Base-by-base conservation (phyloP, 35 echinoderm and acorn worm species). In the Ophioderma brevispina region DNA sequence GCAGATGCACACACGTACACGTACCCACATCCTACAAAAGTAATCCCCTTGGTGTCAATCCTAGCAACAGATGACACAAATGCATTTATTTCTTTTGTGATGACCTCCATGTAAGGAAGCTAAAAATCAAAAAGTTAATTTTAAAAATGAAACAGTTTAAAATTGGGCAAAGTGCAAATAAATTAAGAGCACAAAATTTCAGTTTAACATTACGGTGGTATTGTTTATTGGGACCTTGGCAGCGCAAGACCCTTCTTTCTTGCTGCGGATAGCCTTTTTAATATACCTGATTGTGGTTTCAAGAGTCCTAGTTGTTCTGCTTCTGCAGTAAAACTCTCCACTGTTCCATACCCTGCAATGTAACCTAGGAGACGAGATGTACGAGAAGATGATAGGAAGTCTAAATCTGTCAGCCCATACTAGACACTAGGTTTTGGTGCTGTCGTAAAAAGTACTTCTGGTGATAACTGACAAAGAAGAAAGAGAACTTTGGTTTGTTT, bases 381-480 rank as follows among this genome's bases (percentile, higher is more conserved):
- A 15, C 77, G 55, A 2, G 81, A 96, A 0, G 94, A 89, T 15
- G 55, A 81, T 32, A 96, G 77, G 37, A 96, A 93, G 46, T 96
- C 91, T 15, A 31, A 38, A 75, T 96, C 90, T 19, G 81, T 85
- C 15, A 96, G 30, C 78, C 49, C 0, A 96, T 86, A 8, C 90
- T 91, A 25, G 55, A 33, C 21, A 93, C 86, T 18, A 96, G 76
- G 33, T 91, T 56, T 35, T 89, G 46, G 38, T 96, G 94, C 56
- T 92, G 82, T 40, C 94, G 94, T 40, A 96, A 91, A 82, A 96
- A 96, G 56, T 96, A 96, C 78, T 96, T 96, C 83, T 96, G 94
- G 52, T 96, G 94, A 79, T 96, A 96, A 79, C 94, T 96, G 91
- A 30, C n/a, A n/a, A 37, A 87, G 82, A 81, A 40, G 77, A n/a